Evolutionary conservation across 2,113 vertebrate genomes (phyloP).

Genomic region (Acanthisitta chloris): DNA sequence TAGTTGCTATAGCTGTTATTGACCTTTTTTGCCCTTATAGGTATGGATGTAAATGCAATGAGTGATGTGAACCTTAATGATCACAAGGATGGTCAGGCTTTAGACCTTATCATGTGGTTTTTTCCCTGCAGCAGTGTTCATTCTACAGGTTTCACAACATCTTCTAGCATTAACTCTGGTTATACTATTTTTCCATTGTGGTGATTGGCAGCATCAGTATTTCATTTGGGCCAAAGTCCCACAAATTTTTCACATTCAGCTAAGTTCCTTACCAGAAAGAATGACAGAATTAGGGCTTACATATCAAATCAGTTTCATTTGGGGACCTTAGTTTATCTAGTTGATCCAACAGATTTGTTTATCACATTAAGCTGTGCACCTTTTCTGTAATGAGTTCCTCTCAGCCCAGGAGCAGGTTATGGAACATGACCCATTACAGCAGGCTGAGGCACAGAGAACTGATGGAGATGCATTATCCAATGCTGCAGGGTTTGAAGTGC

Average conservation of each 20-base stretch:
- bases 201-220: not conserved
- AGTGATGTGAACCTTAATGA: not conserved
- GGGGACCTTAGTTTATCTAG: not conserved
- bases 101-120: not conserved
- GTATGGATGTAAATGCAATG: not conserved
- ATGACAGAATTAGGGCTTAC: not conserved
- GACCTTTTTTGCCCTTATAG: not conserved
- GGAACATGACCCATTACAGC: not conserved
- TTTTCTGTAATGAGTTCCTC: conserved; percentile 17
- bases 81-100: not conserved
- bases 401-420: not conserved
- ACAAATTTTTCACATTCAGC: not conserved
- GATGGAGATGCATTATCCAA: conserved; percentile 31
- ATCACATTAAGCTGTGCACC: not conserved
- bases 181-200: not conserved
- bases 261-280: not conserved
- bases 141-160: not conserved
- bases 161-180: not conserved
- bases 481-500: conserved; percentile 14
- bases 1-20: not conserved
- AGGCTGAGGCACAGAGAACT: not conserved
- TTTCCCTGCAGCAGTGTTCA: not conserved
- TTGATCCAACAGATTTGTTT: conserved; percentile 23
- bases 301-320: not conserved
- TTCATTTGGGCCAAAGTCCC: not conserved